Conservation (phyloP, 92 coral and sea anemone species). For the Hydrozoanthus gracilis region DNA sequence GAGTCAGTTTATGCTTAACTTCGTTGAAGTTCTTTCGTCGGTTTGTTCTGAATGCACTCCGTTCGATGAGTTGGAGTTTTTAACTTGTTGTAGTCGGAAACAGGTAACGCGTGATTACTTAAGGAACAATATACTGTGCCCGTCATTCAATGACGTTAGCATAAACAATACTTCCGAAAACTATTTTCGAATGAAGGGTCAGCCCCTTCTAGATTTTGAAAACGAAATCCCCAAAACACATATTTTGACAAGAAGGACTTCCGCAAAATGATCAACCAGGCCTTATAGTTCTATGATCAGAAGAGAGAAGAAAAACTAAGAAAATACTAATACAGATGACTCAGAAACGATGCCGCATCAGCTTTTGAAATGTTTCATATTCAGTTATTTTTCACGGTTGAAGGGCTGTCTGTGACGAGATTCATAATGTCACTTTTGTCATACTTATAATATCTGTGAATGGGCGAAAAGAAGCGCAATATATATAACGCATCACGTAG, state of each 20-base stretch:
- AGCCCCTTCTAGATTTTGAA: not conserved
- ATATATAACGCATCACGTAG: not conserved
- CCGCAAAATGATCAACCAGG: not conserved
- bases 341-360: not conserved
- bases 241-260: not conserved
- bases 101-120: not conserved
- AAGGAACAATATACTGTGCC: not conserved
- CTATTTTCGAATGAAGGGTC: not conserved
- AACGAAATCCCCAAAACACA: not conserved
- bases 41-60: not conserved
- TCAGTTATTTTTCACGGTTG: not conserved
- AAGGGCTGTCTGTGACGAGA: not conserved
- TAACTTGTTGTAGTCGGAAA: slow-evolving; percentile 12
- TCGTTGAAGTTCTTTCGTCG: not conserved
- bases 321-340: not conserved
- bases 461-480: not conserved
- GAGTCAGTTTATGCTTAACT: not conserved
- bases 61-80: not conserved
- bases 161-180: not conserved
- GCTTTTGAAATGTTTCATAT: not conserved
- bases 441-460: not conserved
- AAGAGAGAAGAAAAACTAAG: not conserved
- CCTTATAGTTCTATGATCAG: not conserved
- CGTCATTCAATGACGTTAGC: slow-evolving; percentile 17
- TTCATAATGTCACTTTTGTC: not conserved